A percentile compares a stretch with the other conserved stretches of the same genome.
Conservation (phyloP, 2,888 invertebrate species). For the Entomobrya multifasciata region DNA sequence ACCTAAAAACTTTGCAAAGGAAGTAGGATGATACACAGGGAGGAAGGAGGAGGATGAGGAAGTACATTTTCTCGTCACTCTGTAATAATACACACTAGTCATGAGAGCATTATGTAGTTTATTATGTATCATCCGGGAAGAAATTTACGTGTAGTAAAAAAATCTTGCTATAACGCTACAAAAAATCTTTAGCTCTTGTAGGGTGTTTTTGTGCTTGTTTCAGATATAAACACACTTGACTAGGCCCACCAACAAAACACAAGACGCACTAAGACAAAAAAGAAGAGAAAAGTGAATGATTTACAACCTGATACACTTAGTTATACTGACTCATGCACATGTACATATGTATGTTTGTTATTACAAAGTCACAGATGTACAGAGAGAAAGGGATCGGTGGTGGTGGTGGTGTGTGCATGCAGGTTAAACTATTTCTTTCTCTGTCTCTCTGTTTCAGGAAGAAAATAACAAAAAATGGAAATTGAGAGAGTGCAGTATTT, state of each 20-base stretch:
- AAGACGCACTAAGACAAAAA: conserved; percentile 45
- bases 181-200: not conserved
- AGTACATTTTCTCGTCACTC: conserved; percentile 17
- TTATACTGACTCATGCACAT: conserved; percentile 51
- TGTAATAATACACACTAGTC: conserved; percentile 21
- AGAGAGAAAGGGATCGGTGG: too few relatives aligned
- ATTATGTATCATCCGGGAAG: conserved; percentile 39
- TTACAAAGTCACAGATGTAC: too few relatives aligned
- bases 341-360: not conserved
- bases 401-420: not conserved
- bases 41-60: not conserved
- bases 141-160: conserved; percentile 44
- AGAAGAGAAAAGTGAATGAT: conserved; percentile 63
- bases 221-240: not conserved
- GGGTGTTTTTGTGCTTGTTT: not conserved
- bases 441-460: not conserved
- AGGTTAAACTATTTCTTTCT: conserved; percentile 47
- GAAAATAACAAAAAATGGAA: conserved; percentile 45
- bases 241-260: not conserved
- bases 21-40: not conserved
- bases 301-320: conserved; percentile 61
- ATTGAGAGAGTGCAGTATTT: conserved; percentile 46
- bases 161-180: not conserved
- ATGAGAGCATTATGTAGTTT: conserved; percentile 30
- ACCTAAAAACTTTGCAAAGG: not conserved